Percentiles rank a stretch among this genome's conserved stretches.
Evolutionary conservation across 2,113 vertebrate genomes (phyloP).

Genomic region (Ochotona princeps): DNA sequence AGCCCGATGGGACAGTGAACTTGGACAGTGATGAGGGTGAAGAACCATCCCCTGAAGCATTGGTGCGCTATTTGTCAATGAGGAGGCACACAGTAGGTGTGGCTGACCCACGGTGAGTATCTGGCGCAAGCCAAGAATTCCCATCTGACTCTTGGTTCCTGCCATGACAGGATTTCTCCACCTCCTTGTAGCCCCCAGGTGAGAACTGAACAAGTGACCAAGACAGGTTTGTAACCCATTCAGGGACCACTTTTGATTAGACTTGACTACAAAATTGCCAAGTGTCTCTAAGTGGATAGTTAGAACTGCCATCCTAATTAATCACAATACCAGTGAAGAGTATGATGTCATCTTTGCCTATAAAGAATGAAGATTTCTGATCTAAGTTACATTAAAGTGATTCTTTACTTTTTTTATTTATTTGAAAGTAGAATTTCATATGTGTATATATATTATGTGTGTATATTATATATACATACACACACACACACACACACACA

Average conservation of each 20-base stretch:
- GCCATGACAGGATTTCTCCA: neutral
- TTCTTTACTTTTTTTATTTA: neutral
- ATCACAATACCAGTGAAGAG: neutral
- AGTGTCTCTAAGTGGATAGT: neutral
- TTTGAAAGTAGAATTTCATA: no score
- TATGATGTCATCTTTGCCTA: neutral
- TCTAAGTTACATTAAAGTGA: neutral
- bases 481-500: no score
- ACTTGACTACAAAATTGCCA: neutral
- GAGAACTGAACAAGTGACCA: neutral
- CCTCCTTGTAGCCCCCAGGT: neutral
- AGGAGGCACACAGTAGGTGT: constrained; percentile 98
- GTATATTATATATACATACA: no score
- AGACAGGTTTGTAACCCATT: neutral
- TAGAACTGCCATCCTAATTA: neutral
- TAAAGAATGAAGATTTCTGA: neutral
- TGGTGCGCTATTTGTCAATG: constrained; percentile 99
- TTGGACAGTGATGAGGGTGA: constrained; percentile 98
- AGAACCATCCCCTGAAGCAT: constrained; percentile 96
- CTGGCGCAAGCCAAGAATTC: accelerated
- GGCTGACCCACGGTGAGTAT: constrained; percentile 94
- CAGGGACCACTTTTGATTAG: neutral
- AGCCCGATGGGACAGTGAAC: constrained; percentile 96
- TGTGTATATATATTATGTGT: no score
- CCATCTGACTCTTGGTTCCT: neutral